Base-by-base conservation (phyloP, 2,888 invertebrate species). In the Callinectes sapidus region DNA sequence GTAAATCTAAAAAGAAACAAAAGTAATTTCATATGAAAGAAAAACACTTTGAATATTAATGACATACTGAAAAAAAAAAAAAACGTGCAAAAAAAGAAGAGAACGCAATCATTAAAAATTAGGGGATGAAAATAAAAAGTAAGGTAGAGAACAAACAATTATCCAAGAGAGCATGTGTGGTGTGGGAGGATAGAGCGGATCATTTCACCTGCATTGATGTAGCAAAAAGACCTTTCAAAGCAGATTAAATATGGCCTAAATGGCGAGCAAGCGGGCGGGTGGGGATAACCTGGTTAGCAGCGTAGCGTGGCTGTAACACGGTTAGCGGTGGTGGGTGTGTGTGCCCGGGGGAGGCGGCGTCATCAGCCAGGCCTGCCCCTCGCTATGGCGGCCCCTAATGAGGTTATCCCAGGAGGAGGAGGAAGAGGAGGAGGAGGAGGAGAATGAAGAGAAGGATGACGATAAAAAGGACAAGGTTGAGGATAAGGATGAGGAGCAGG, bases 331-430 rank as follows among this genome's bases (percentile, higher is more conserved):
- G 32, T 81, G 81, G 81, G 81, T 81, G 81, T 32, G 81, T 2
- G 32, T 32, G 32, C 81, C 81, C 81, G 13, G 35, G 81, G 81
- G 71, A 71, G 14, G 35, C 0, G 5, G 81, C 81, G 81, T 81
- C 81, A 81, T 81, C 81, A 81, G 81, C 81, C 81, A 6, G 28
- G 81, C 81, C 81, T 32, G 16, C 32, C 81, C 81, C 81, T 81
- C 16, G 81, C 81, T 81, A 81, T 81, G 81, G 81, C 81, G 81
- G 81, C 32, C 81, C 81, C 81, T 81, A 81, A 81, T 81, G 81
- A 81, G 10, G 81, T 81, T 81, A 81, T 81, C 14, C 8, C 16
- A 81, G 81, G 32, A 81, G 81, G 81, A 35, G 35, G 81, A 81
- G 35, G 35, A n/a, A 5, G 81, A 32, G 16, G 32, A 35, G 14